Evolutionary conservation across 1,140 invertebrate genomes (phyloP), one percentile per base, ranked within the genome.

Genomic region (Drosophila hydei): DNA sequence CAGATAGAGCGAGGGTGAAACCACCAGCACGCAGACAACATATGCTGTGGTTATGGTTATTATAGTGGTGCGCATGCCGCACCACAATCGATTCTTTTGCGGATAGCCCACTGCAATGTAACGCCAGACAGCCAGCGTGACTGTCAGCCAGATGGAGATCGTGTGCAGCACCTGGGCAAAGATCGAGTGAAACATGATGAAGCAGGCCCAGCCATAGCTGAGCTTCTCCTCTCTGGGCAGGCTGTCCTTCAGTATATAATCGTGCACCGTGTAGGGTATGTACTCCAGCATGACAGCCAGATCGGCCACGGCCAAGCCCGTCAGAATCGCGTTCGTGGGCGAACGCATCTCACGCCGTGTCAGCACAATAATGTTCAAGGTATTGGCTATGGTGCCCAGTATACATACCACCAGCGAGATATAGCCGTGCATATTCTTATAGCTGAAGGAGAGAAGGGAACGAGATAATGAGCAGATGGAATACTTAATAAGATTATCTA

Each of bases 221-320:
- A 92, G 95, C 3, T 92, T 71, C 54, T 84, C 43, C 51, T 90
- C 85, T 5, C 81, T 36, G 1, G 85, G 70, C 67, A 90, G 47
- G 3, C 83, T 89, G 8, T 89, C 72, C 6, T 72, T 75, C 1
- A 93, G 89, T n/a, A 97, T 93, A 77, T 96, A 96, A 90, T 95
- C 94, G 89, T 98, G 96, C 38, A 96, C 93, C 3, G 95, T 94
- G 85, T 96, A 98, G 0, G 97, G 97, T 60, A 98, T 96, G 90
- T 98, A 99, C 67, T 97, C 96, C 33, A 97, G 91, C 97, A 99
- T 98, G 0, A 98, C 97, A 3, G 98, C 92, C 36, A 98, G 93
- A 90, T 99, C 97, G 0, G 97, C 96, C 1, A 98, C 94, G 0
- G 98, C 97, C 11, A 99, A 92, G 9, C 96, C 97, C 0, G 97